Evolutionary conservation across 2,888 invertebrate genomes (phyloP), one percentile per base, ranked within the genome.

Genomic region (Brachynemurus nebulosus): DNA sequence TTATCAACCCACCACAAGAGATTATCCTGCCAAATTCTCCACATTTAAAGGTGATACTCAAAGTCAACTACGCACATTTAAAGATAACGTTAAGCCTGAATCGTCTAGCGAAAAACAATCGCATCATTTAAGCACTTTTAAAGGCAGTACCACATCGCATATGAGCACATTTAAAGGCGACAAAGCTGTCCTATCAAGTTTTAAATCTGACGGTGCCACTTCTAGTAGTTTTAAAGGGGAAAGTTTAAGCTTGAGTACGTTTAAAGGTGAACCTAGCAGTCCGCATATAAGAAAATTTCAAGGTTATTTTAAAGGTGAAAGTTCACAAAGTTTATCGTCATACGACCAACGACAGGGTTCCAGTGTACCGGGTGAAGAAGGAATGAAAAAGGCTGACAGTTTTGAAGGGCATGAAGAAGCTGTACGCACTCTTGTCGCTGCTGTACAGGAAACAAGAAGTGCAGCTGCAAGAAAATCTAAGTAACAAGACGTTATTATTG

Each of bases 401-500:
- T 78, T 78, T 55, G 78, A 78, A 57, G 78, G 78, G 2, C 78
- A 78, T 58, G 78, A 78, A 59, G 77, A 78, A 55, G 76, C 78
- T 2, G 78, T 78, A 2, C 67, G 76, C 47, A 76, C 76, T 21
- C 60, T 78, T 41, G 78, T 78, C 4, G 77, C 76, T 4, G 78
- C 77, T 36, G 78, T 78, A 1, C 77, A 78, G 53, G 77, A 78
- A 57, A 76, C 73, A 1, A 62, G 76, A 44, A 67, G 72, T 52
- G 16, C 57, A 59, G 33, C 60, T 16, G 44, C 44, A 19, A 21
- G 44, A 14, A 44, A 44, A 25, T 14, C 35, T 7, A 42, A 42
- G 35, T 42, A 40, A 40, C 37, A 12, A n/a, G 18, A 37, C n/a
- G 30, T 14, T 18, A 37, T 20, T 12, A 12, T 37, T 37, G 37